Evolutionary conservation across 2,797 vertebrate species (phyloP).

Genomic region (Sebastes matsubarae): DNA sequence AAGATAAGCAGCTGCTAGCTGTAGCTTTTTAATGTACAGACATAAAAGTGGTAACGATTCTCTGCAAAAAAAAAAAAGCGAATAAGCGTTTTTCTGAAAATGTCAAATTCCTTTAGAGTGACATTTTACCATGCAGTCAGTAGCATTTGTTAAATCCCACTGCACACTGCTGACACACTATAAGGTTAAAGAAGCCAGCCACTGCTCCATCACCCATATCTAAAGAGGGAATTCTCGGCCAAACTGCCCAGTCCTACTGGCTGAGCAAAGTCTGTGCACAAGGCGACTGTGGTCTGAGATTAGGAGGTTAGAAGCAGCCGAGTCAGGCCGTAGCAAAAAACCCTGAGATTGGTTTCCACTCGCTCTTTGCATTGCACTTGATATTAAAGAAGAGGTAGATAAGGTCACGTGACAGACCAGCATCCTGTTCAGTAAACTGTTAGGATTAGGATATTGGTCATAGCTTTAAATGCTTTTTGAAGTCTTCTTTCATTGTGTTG

Average conservation of each 20-base stretch:
- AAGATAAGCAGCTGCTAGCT: not conserved
- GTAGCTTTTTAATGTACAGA: not conserved
- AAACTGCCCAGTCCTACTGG: not conserved
- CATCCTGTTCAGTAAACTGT: not conserved
- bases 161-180: conserved; percentile 7
- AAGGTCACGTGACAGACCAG: not conserved
- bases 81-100: not conserved
- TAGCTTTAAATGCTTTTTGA: not conserved
- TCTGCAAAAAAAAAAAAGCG: not conserved
- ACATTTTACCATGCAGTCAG: not conserved
- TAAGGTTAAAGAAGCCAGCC: not conserved
- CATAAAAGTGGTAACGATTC: not conserved
- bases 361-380: not conserved
- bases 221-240: conserved; percentile 8
- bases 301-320: not conserved
- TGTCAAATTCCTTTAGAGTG: conserved; percentile 2
- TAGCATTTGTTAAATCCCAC: not conserved
- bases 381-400: not conserved
- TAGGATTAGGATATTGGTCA: not conserved
- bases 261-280: not conserved
- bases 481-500: not conserved
- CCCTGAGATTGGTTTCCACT: conserved; percentile 11
- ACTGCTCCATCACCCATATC: conserved; percentile 21
- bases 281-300: conserved; percentile 14
- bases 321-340: not conserved